Percentiles rank a stretch among this genome's conserved stretches.
Conservation (phyloP, 2,797 vertebrate genomes). For the Staurois parvus region DNA sequence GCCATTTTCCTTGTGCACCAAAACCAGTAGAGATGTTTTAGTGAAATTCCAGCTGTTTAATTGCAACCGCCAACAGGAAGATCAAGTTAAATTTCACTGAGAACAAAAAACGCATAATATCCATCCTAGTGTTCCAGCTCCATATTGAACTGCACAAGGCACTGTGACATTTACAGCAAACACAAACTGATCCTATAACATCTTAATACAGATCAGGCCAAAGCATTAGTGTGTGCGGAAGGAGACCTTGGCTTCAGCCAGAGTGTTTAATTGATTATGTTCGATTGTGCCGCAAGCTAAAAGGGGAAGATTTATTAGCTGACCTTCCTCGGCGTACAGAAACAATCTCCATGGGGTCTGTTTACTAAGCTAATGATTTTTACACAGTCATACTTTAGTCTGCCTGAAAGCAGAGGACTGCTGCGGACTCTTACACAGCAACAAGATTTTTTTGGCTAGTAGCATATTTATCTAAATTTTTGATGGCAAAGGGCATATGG, state of each 20-base stretch:
- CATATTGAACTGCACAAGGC: conserved; percentile 5
- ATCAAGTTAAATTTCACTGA: too few species aligned
- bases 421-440: neutral
- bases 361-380: conserved; percentile 34
- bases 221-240: neutral
- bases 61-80: too few species aligned
- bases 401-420: neutral
- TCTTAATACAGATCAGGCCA: conserved; percentile 15
- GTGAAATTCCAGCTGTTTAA: too few species aligned
- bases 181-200: conserved; percentile 9
- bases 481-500: too few species aligned
- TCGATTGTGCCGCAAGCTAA: conserved; percentile 12
- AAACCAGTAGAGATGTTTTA: too few species aligned
- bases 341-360: conserved; percentile 27
- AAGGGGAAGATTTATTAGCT: conserved; percentile 33
- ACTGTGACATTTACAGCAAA: conserved; percentile 24
- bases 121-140: neutral
- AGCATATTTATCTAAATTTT: neutral
- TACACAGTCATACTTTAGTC: conserved; percentile 1
- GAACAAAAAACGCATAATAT: too few species aligned
- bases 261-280: conserved; percentile 24
- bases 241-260: conserved; percentile 8
- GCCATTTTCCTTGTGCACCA: too few species aligned
- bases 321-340: conserved; percentile 23
- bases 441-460: neutral